Evolutionary conservation across 2,113 vertebrate genomes (phyloP).

Genomic region (Mormyrus lacerda): DNA sequence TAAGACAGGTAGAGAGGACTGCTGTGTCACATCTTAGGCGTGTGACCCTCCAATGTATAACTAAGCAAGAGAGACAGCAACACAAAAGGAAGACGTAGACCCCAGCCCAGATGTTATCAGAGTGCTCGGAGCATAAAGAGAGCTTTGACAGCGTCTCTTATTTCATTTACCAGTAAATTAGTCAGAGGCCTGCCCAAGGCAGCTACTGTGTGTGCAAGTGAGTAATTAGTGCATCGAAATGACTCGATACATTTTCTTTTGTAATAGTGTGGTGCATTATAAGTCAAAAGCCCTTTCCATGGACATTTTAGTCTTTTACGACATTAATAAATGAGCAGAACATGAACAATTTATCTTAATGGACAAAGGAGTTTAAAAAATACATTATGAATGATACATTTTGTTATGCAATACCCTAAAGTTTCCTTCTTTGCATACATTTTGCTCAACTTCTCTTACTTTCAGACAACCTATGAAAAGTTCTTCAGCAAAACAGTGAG

Average conservation of each 20-base stretch:
- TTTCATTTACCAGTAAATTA: constrained; percentile 24
- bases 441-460: background rate
- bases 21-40: background rate
- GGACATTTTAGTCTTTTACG: constrained; percentile 10
- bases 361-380: constrained; percentile 2
- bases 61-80: background rate
- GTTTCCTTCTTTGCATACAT: background rate
- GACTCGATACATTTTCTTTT: constrained; percentile 11
- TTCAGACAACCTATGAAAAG: background rate
- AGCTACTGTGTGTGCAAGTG: constrained; percentile 5
- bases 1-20: background rate
- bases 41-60: background rate
- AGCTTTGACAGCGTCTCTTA: constrained; percentile 15
- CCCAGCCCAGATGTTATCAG: constrained; percentile 8
- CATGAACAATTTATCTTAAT: constrained; percentile 14
- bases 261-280: background rate
- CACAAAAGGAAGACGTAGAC: background rate
- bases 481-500: background rate
- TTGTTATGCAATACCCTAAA: background rate
- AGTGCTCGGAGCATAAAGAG: background rate
- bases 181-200: constrained; percentile 7
- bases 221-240: constrained; percentile 19
- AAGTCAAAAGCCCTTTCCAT: constrained; percentile 2
- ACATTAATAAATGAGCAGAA: constrained; percentile 13
- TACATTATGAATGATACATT: constrained; percentile 7